Conservation (phyloP, 2,113 vertebrate genomes). For the Platichthys stellatus region DNA sequence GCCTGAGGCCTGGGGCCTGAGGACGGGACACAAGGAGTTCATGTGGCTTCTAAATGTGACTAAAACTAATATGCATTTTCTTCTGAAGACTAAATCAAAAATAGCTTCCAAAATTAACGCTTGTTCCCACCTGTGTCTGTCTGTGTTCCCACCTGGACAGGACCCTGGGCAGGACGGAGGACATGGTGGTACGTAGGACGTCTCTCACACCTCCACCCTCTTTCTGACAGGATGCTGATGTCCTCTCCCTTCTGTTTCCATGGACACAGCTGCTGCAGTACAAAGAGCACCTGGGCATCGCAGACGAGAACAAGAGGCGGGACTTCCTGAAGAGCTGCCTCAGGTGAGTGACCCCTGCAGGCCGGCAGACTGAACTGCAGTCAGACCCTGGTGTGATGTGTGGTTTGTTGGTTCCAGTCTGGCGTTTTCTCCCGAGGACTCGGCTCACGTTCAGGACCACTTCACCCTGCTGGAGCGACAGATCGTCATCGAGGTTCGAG, state of each 20-base stretch:
- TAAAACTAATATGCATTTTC: no score
- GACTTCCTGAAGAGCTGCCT: slow-evolving; percentile 94
- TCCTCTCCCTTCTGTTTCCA: slow-evolving; percentile 15
- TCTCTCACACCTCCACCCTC: neutral
- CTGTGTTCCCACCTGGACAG: slow-evolving; percentile 52
- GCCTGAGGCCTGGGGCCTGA: no score
- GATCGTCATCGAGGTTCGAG: slow-evolving; percentile 93
- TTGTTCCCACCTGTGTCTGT: neutral
- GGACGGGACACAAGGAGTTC: no score
- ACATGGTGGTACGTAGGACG: slow-evolving; percentile 84
- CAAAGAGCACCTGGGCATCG: slow-evolving; percentile 89
- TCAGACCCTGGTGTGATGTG: neutral
- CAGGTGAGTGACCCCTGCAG: slow-evolving; percentile 81
- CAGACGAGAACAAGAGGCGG: slow-evolving; percentile 87
- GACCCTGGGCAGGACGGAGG: slow-evolving; percentile 90
- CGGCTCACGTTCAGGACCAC: slow-evolving; percentile 91
- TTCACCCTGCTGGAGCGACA: slow-evolving; percentile 94
- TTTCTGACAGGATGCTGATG: neutral
- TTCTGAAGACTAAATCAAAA: no score
- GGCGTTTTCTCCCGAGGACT: slow-evolving; percentile 90
- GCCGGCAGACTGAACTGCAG: neutral
- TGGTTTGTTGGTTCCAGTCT: slow-evolving; percentile 79
- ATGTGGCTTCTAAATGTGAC: no score
- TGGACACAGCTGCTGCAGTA: slow-evolving; percentile 89
- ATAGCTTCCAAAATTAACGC: no score